A percentile compares a stretch with the other conserved stretches of the same genome.
Conservation (phyloP, 1,140 invertebrate species). For the Trachymyrmex cornetzi region DNA sequence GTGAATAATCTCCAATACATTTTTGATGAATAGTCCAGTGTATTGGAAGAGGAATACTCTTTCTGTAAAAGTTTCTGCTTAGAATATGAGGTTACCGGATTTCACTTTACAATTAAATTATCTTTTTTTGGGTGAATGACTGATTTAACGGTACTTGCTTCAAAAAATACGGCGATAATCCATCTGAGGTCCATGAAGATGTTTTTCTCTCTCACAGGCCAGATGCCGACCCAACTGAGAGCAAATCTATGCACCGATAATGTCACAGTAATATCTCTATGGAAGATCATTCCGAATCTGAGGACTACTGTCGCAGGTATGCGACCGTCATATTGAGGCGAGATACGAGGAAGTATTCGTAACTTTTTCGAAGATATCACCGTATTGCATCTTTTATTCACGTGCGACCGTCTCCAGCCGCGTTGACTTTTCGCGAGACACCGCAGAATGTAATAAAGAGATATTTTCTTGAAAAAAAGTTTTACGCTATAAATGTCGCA, state of each 20-base stretch:
- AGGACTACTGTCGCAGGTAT: neutral
- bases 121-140: too few relatives aligned
- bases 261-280: neutral
- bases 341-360: neutral
- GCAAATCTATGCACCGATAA: slow-evolving; percentile 28
- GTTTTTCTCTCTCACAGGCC: slow-evolving; percentile 22
- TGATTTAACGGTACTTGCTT: slow-evolving; percentile 19
- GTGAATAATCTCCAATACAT: too few relatives aligned
- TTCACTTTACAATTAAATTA: too few relatives aligned
- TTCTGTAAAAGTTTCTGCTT: too few relatives aligned
- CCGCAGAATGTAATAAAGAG: neutral
- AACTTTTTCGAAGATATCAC: neutral
- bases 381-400: slow-evolving; percentile 47
- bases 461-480: slow-evolving; percentile 33
- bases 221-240: slow-evolving; percentile 36
- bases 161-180: slow-evolving; percentile 47
- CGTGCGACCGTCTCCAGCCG: slow-evolving; percentile 38
- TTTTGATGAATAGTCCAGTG: too few relatives aligned
- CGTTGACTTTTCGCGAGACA: slow-evolving; percentile 12
- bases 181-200: slow-evolving; percentile 55
- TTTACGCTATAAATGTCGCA: neutral
- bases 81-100: too few relatives aligned
- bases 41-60: too few relatives aligned
- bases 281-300: slow-evolving; percentile 15
- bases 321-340: neutral